A percentile compares a stretch with the other conserved stretches of the same genome.
These are phyloP conservation scores for Urocolius indicus DNA, from an alignment of 2,113 vertebrate species.

Conservation along the genomic window DNA sequence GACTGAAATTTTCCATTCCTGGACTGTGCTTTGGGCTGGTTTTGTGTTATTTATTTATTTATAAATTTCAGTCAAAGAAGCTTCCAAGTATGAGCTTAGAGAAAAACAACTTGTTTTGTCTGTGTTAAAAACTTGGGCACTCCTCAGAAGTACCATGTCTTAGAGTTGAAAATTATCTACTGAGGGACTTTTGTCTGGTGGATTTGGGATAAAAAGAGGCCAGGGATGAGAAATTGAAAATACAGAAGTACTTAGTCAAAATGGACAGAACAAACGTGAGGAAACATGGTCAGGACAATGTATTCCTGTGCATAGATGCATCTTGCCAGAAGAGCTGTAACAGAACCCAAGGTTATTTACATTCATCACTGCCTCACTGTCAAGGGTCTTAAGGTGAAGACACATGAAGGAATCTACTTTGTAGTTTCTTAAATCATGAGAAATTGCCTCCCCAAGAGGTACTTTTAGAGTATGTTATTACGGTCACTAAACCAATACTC, in stretches of 20 bases:
- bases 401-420: not conserved
- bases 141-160: not conserved
- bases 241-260: not conserved
- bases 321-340: not conserved
- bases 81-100: conserved; percentile 41
- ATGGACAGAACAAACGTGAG: not conserved
- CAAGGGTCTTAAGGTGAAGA: not conserved
- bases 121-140: not conserved
- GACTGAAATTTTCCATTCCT: conserved; percentile 30
- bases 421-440: not conserved
- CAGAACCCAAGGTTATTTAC: not conserved
- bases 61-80: not conserved
- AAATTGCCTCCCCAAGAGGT: not conserved
- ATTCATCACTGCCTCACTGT: not conserved
- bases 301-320: not conserved
- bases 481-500: not conserved
- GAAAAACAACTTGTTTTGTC: conserved; percentile 51
- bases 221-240: not conserved
- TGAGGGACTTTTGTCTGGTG: not conserved
- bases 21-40: not conserved
- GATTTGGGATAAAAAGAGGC: not conserved
- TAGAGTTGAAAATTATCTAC: not conserved
- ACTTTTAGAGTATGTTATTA: not conserved
- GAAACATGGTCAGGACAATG: not conserved
- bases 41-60: conserved; percentile 32